Evolutionary conservation across 2,888 invertebrate genomes (phyloP), one percentile per base, ranked within the genome.

Genomic region (Alentia gelatinosa): DNA sequence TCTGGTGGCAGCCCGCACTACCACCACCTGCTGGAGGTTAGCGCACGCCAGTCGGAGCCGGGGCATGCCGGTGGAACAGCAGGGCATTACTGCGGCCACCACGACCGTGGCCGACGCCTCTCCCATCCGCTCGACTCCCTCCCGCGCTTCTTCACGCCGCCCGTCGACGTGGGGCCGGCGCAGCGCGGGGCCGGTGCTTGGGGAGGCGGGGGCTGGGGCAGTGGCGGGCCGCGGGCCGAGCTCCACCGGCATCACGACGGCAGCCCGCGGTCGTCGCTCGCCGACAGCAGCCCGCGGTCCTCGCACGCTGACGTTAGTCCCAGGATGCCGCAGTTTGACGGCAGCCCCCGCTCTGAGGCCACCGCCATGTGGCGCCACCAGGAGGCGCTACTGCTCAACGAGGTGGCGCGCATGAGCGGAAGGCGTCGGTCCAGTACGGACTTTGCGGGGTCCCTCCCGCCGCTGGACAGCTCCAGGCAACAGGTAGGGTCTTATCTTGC

Each of bases 291-390:
- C 37, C 83, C 83, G 19, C 1, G 83, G 4, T 83, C 83, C 3
- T 83, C 83, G 1, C 39, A 23, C 19, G 9, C 12, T 19, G 68
- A 68, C 30, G 26, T 26, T 4, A 12, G 12, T 4, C 35, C 37
- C 26, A 30, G 83, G 37, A 35, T 83, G n/a, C 3, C 83, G 1
- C 83, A 35, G 83, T 30, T 83, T 23, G 83, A 83, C 39, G 83
- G 83, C 35, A 83, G 83, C 26, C 83, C 83, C 1, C 83, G 83
- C 3, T 30, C 83, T 4, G 83, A 83, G 83, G 83, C 83, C 39
- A 83, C 83, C 15, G 83, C 83, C 83, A 83, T 83, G 83, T 83
- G 83, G 83, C 39, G 83, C 39, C 83, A 83, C 83, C 83, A 83
- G 42, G 83, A 83, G 83, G 83, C 37, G 39, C 23, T 35, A 4